Base-by-base conservation (phyloP, 23 tunicate species). In the Ascidia mentula region DNA sequence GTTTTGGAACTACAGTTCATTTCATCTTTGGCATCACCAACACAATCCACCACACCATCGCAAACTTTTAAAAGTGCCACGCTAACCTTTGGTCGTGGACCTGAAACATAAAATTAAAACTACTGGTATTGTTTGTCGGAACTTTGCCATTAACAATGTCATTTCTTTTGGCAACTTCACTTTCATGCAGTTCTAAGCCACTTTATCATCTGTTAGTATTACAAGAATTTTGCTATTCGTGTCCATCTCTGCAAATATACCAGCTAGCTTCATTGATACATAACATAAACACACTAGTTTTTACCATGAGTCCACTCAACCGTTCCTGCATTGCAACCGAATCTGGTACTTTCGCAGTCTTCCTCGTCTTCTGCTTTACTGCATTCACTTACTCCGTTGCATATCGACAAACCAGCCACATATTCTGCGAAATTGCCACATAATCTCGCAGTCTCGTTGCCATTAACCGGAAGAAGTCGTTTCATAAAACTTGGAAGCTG, bases 371-470 rank as follows among this genome's bases (percentile, higher is more conserved):
- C 59, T 12, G 81, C 87, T 45, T 59, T 30, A 26, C n/a, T 4
- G 37, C 87, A 83, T 24, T 75, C 81, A 5, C 28, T 36, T 30
- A 83, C 76, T 34, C 87, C 87, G 46, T 83, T 76, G 74, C 87
- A 83, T 12, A 83, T 36, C 30, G 81, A 59, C 74, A 36, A 34
- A 18, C 79, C 79, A 8, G 37, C 34, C 15, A 75, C 37, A 71
- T 34, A 71, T 34, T 71, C 3, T 3, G 32, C 30, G 13, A 12
- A 28, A 31, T 7, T 9, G 32, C 75, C 65, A 53, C 65, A 53
- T 9, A 20, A 3, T 9, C 65, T 26, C 22, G 24, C 65, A 20
- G 22, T 53, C 65, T 53, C 24, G 65, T 53, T 9, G 13, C 13
- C 24, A 9, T 53, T 3, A 20, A 3, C 65, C 7, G 7, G 22